Base-by-base conservation (phyloP, 2,797 vertebrate species). In the Myotis daubentonii region DNA sequence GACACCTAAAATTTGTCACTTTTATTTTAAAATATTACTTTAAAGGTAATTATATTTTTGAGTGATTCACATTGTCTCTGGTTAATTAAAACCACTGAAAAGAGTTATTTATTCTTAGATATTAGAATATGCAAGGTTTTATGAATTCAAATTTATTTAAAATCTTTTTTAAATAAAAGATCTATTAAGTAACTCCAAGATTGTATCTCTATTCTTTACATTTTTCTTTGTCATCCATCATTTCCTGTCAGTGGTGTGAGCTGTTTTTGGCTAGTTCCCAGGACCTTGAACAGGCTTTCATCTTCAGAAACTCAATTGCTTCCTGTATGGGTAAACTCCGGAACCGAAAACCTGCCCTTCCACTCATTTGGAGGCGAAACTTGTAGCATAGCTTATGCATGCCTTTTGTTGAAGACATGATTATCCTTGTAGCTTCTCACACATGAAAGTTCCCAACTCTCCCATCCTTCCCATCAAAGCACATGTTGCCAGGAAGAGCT, bases 281-380 rank as follows among this genome's bases (percentile, higher is more conserved):
- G 91, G 95, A 94, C 78, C 84, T 97, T 85, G 96, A 87, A 89
- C 89, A 95, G 91, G 84, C 97, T 97, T 97, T 97, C 95, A 96
- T 96, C 96, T 97, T 96, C 94, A 95, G 70, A 94, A 95, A 92
- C 78, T 94, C 96, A 95, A 97, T 97, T 97, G 92, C 74, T 97
- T 97, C 96, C 97, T 97, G 96, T 95, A 95, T 78, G 78, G 66
- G 86, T 91, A 93, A 96, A 92, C 95, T 94, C 90, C 1, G 49
- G 96, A 96, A 96, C 85, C 93, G 30, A 97, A 93, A 96, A 79
- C 95, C 87, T 53, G 89, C 87, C 92, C 60, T 93, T 87, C 90
- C 87, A 93, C 93, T 95, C 87, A 81, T 89, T 83, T 76, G 80
- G 70, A 95, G 41, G 30, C 0, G 11, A 96, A 89, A 87, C 91